Base-by-base conservation (phyloP, 1,140 invertebrate species). In the Oscheius sp. region DNA sequence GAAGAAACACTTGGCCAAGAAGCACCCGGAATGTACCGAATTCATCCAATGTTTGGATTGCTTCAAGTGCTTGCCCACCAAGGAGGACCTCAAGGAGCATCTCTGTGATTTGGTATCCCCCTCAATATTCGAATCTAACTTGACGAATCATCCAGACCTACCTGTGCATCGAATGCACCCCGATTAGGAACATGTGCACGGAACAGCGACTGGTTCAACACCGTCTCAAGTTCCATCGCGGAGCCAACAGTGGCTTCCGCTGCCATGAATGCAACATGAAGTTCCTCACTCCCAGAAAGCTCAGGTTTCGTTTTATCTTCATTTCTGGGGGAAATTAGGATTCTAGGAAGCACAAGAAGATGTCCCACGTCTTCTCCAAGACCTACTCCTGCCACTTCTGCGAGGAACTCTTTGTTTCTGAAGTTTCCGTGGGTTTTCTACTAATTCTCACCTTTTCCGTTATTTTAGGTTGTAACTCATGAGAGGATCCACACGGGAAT, bases 331-430 rank as follows among this genome's bases (percentile, higher is more conserved):
- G 15, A 23, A 55, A 13, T 20, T 26, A 55, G 28, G 7, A 7
- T 42, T 55, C 28, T 55, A 55, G 61, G n/a, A 83, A 83, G 76
- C 82, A 83, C 72, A 85, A 84, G 36, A 83, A 83, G 66, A 84
- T 83, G 82, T 80, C 83, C 45, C 82, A 83, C 64, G 79, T 83
- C 38, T 84, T 83, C 74, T 80, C 83, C 2, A 84, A 84, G 55
- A 83, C 83, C 2, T 83, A 82, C 68, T 73, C 73, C 18, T 83
- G 82, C 58, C 82, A 83, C 68, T 83, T 83, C 64, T 83, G 82
- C 66, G 80, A 83, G 15, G 82, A 83, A 64, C 61, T 82, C 15
- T 83, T 83, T 68, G 83, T 77, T 31, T 80, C 76, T 26, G 82
- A 83, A 34, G 74, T 81, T 35, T 77, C 83, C 20, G 81, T 82